Evolutionary conservation across 2,113 vertebrate genomes (phyloP).

Genomic region (Atractosteus spatula): DNA sequence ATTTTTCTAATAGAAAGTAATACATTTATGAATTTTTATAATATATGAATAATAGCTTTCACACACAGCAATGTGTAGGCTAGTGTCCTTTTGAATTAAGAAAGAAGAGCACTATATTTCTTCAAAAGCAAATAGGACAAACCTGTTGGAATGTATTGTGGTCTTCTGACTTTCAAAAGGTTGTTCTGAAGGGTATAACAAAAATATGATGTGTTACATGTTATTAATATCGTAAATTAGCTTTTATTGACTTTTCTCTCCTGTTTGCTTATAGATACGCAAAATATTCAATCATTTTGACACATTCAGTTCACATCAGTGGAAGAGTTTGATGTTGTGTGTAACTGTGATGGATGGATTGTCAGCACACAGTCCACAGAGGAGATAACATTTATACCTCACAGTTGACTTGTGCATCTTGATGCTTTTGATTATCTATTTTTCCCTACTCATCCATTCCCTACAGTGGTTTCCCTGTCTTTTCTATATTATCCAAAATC

Average conservation of each 20-base stretch:
- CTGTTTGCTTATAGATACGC: constrained; percentile 30
- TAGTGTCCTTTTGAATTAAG: too few relatives aligned
- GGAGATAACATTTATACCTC: neutral
- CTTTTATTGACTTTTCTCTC: constrained; percentile 42
- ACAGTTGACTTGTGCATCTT: neutral
- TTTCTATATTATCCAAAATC: neutral
- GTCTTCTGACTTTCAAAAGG: constrained; percentile 15
- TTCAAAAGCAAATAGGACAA: too few relatives aligned
- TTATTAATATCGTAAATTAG: constrained; percentile 43
- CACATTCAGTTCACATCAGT: constrained; percentile 38
- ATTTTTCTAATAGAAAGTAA: too few relatives aligned
- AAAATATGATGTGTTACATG: constrained; percentile 12
- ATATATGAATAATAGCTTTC: too few relatives aligned
- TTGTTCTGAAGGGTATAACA: constrained; percentile 19
- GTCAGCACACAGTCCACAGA: constrained; percentile 18
- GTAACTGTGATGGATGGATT: constrained; percentile 47
- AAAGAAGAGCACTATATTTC: too few relatives aligned
- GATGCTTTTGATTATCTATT: constrained; percentile 6
- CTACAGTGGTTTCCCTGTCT: constrained; percentile 1
- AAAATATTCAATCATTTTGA: constrained; percentile 46
- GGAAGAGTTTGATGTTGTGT: constrained; percentile 38
- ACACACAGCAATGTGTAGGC: too few relatives aligned
- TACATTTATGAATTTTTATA: too few relatives aligned
- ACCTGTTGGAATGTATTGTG: neutral
- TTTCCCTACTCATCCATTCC: neutral